A percentile compares a stretch with the other conserved stretches of the same genome.
These are phyloP conservation scores for Physella acuta DNA, from an alignment of 1,140 invertebrate species.

Conservation along the genomic window DNA sequence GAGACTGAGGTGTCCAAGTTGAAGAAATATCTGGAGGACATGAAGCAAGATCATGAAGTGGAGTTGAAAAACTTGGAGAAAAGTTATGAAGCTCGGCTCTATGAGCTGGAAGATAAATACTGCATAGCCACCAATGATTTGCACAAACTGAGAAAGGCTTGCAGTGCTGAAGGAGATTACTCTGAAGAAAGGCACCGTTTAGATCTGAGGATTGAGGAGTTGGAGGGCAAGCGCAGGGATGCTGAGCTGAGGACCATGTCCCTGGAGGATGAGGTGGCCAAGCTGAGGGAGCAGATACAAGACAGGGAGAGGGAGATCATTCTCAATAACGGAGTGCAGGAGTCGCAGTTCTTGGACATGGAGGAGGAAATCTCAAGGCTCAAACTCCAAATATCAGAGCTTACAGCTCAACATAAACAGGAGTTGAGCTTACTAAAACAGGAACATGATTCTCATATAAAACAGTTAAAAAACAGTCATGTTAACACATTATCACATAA, in stretches of 20 bases:
- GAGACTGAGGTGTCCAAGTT: constrained; percentile 36
- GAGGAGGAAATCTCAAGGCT: constrained; percentile 26
- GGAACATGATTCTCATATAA: constrained; percentile 1
- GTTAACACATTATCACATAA: too few relatives aligned
- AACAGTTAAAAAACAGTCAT: constrained; percentile 10
- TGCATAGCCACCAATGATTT: constrained; percentile 21
- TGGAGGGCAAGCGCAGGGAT: constrained; percentile 19
- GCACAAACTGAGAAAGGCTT: constrained; percentile 20
- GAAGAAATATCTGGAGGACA: constrained; percentile 38
- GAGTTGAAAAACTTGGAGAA: constrained; percentile 29
- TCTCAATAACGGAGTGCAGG: constrained; percentile 10
- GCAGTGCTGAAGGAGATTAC: constrained; percentile 20
- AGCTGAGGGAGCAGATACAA: neutral
- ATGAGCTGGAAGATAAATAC: constrained; percentile 35
- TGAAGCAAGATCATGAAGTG: constrained; percentile 33
- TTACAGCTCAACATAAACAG: neutral
- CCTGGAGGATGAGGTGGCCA: constrained; percentile 15
- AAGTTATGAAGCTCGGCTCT: constrained; percentile 30
- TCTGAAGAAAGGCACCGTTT: constrained; percentile 20
- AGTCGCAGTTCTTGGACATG: neutral
- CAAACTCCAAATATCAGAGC: constrained; percentile 24
- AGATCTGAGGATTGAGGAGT: constrained; percentile 25
- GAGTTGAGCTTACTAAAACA: neutral
- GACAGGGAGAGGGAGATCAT: constrained; percentile 15
- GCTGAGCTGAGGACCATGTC: neutral